Conservation (phyloP, 2,888 invertebrate species). For the Cosmorhoe ocellata region DNA sequence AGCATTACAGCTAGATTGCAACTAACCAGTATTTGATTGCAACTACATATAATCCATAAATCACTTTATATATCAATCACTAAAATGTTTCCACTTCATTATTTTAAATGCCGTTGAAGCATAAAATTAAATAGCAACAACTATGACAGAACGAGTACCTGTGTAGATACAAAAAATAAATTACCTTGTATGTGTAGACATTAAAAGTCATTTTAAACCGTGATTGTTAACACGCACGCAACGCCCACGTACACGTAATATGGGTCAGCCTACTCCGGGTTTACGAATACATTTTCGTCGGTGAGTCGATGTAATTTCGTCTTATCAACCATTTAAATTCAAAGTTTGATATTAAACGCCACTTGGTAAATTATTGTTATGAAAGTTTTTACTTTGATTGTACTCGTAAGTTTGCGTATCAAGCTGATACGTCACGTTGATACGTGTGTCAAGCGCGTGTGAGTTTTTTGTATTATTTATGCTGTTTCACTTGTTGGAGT, state of each 20-base stretch:
- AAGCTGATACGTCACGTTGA: too few relatives aligned
- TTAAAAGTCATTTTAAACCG: slow-evolving; percentile 58
- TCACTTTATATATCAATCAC: too few relatives aligned
- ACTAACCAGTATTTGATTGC: too few relatives aligned
- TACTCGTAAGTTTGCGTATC: not conserved
- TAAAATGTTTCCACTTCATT: slow-evolving; percentile 13
- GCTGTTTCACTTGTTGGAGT: too few relatives aligned
- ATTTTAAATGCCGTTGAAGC: slow-evolving; percentile 39
- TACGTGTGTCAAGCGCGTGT: too few relatives aligned
- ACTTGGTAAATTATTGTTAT: slow-evolving; percentile 31
- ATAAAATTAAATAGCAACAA: slow-evolving; percentile 59
- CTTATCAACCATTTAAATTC: slow-evolving; percentile 47
- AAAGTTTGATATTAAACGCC: slow-evolving; percentile 41
- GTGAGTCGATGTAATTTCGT: slow-evolving; percentile 54
- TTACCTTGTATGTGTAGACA: slow-evolving; percentile 70
- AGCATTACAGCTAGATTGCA: too few relatives aligned
- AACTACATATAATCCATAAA: too few relatives aligned
- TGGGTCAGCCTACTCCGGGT: slow-evolving; percentile 51
- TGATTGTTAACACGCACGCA: slow-evolving; percentile 70
- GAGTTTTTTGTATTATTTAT: too few relatives aligned
- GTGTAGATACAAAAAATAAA: slow-evolving; percentile 61
- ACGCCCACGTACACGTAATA: slow-evolving; percentile 41
- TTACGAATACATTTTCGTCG: slow-evolving; percentile 56
- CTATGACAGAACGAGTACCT: slow-evolving; percentile 43
- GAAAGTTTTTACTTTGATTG: not conserved